Base-by-base conservation (phyloP, 2,113 vertebrate species). In the Dascyllus trimaculatus region DNA sequence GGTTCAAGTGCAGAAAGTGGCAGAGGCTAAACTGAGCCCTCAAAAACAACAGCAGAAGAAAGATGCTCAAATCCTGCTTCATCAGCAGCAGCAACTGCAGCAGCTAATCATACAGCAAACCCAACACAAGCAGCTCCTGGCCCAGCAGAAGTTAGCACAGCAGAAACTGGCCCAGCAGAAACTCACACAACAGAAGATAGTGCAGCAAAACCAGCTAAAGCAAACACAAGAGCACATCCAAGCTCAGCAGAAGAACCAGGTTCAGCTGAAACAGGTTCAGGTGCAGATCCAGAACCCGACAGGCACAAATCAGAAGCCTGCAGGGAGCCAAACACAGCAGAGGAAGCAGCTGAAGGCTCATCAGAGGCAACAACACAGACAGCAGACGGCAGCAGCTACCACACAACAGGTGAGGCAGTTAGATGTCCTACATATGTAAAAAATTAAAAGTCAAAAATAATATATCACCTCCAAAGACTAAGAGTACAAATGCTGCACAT, bases 101-200 rank as follows among this genome's bases (percentile, higher is more conserved):
- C 90, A 92, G 72, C 90, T 92, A 29, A 89, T 92, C 89, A 91
- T 93, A 11, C 87, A 91, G 75, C 93, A 91, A 19, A 94, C 90
- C 4, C 91, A 93, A 13, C 91, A 92, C 82, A 93, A 91, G 25
- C 91, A 91, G 78, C 78, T 85, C 5, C 88, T 80, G 83, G 86
- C 82, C 25, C 90, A 90, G 86, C 85, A 87, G 77, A 88, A 76
- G 75, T 66, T 89, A 24, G 68, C 69, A 0, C 86, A 91, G 82
- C 81, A 90, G 78, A 91, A 81, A 29, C 79, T 88, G 1, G 53
- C 48, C 21, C 89, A 90, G 46, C 88, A 86, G 58, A 91, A 85
- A 25, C 80, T 70, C 11, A 11, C 32, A 18, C 82, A 86, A 10
- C 88, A 88, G 78, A 89, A 71, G 49, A 72, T 72, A 21, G 51